Base-by-base conservation (phyloP, 2,797 vertebrate genomes). In the Halcyon leucocephala region DNA sequence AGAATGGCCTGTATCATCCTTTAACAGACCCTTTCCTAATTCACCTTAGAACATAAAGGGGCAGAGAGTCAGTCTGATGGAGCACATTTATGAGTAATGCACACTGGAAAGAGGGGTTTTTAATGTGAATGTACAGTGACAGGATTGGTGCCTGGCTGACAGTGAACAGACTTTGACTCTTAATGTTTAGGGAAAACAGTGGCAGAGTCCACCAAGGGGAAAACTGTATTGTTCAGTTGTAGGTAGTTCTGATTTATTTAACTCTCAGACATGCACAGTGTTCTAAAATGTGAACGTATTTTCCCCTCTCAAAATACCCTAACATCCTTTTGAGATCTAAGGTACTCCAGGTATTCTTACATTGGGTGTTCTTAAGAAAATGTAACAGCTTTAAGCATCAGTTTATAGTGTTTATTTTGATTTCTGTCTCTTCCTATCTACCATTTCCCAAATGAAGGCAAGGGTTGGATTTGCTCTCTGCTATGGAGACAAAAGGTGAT, bases 1-100 rank as follows among this genome's bases (percentile, higher is more conserved):
- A 96, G 98, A 98, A 65, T 98, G 98, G 98, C 98, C 98, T 85
- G 98, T 98, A 81, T 97, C 98, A 35, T 98, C 98, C 51, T 98
- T 98, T 97, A 98, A 98, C 95, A 98, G 98, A 97, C 98, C 98
- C 83, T 98, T 98, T 96, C 98, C 98, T 86, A 98, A 98, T 94
- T 98, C 98, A 62, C 98, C 98, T 9, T 98, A 96, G 95, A 97
- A 80, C 41, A 66, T 6, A 37, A 92, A 57, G 69, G 37, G 46
- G 52, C 86, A 67, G 49, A 89, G 60, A 54, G 52, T 80, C 66
- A 70, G 44, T 95, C 61, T 49, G 61, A 76, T 66, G 73, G 62
- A 91, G 51, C 74, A 89, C 80, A 64, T 91, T 90, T 86, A 77
- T 90, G 80, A 90, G 89, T 83, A 87, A 93, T 12, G 12, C 6